Evolutionary conservation across 2,113 vertebrate genomes (phyloP).

Genomic region (Porphyrio hochstetteri): DNA sequence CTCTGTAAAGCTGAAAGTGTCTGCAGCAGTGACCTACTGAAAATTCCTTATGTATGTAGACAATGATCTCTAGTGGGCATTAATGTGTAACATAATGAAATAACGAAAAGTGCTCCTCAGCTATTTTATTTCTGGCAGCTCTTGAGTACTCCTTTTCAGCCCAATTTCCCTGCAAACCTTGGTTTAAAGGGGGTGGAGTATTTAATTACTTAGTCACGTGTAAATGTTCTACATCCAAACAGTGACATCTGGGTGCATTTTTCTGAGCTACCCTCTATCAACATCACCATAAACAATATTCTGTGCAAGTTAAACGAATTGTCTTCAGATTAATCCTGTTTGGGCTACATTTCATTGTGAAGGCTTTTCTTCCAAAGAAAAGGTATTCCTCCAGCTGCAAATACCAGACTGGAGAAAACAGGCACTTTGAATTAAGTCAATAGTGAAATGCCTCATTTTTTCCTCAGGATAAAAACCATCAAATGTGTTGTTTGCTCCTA

Average conservation of each 20-base stretch:
- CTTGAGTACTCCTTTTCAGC: not conserved
- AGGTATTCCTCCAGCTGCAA: not conserved
- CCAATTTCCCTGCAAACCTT: not conserved
- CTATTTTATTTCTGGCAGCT: not conserved
- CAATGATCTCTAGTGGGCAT: not conserved
- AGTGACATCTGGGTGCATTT: not conserved
- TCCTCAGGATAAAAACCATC: not conserved
- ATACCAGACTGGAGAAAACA: not conserved
- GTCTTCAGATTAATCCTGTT: slow-evolving; percentile 39
- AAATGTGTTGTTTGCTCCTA: not conserved
- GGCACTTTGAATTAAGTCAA: not conserved
- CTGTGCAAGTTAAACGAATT: not conserved
- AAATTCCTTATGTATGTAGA: not conserved
- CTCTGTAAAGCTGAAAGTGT: not conserved
- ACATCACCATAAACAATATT: not conserved
- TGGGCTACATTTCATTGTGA: not conserved
- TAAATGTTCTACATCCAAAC: not conserved
- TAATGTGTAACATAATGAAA: not conserved
- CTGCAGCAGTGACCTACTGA: not conserved
- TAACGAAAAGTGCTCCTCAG: not conserved
- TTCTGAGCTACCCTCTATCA: not conserved
- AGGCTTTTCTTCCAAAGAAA: not conserved
- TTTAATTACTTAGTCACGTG: not conserved
- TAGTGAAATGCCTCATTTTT: not conserved
- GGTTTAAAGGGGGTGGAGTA: not conserved